phyloP scores from a whole-genome alignment of 1,140 invertebrate species.

The Nebria ingens region DNA sequence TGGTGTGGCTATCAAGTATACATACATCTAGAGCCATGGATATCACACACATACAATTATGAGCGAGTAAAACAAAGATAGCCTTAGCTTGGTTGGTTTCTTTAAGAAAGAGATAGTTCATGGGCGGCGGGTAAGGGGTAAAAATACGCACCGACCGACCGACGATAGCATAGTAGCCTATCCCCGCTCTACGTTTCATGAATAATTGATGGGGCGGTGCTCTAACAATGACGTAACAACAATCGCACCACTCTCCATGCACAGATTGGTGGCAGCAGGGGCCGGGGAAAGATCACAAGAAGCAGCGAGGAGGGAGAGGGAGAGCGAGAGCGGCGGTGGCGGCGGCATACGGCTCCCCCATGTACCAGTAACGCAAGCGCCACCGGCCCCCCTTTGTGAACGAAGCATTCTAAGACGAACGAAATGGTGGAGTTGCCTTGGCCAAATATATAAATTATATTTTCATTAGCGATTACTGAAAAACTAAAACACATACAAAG shows the following conservation, averaged over 20 bases:
- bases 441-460: no score
- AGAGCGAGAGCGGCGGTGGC: no score
- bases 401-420: no score
- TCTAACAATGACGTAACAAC: conserved; percentile 38
- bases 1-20: no score
- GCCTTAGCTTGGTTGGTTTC: background rate
- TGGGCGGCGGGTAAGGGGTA: background rate
- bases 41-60: background rate
- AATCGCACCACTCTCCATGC: conserved; percentile 33
- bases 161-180: background rate
- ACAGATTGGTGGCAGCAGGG: conserved; percentile 30
- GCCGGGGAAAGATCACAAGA: background rate
- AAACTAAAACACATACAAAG: no score
- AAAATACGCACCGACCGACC: background rate
- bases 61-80: background rate
- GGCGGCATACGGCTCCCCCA: no score
- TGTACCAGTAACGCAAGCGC: no score
- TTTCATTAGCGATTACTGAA: no score
- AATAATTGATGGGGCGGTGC: conserved; percentile 37
- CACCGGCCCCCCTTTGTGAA: no score
- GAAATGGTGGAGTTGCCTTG: no score
- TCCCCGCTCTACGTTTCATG: conserved; percentile 23
- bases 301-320: no score
- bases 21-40: no score
- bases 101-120: background rate